These are phyloP conservation scores for Acronicta psi DNA, from an alignment of 2,888 invertebrate species.

Conservation along the genomic window DNA sequence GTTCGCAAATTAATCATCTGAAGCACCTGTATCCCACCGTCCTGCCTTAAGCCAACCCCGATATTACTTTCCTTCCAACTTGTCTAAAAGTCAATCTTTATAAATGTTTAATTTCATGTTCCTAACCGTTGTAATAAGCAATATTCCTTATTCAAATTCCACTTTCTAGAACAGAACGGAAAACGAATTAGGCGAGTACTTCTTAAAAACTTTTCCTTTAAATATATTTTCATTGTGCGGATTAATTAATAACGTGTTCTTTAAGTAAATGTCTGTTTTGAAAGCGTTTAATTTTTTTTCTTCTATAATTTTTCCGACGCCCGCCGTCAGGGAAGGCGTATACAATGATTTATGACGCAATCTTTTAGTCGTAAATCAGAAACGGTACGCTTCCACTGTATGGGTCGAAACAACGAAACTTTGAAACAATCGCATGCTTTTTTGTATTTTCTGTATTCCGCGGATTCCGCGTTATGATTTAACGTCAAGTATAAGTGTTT, in stretches of 20 bases:
- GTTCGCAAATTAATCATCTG: conserved; percentile 7
- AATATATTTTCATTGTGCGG: conserved; percentile 69
- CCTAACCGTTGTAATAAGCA: conserved; percentile 23
- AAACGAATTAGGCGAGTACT: conserved; percentile 22
- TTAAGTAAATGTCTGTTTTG: conserved; percentile 67
- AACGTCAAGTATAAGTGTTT: conserved; percentile 25
- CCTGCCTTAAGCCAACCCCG: background rate
- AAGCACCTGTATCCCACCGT: conserved; percentile 3
- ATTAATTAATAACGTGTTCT: conserved; percentile 73
- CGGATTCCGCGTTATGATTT: conserved; percentile 47
- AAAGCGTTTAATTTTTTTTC: conserved; percentile 68
- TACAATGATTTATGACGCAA: conserved; percentile 81
- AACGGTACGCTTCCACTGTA: conserved; percentile 64
- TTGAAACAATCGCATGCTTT: conserved; percentile 67
- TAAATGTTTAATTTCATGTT: conserved; percentile 7
- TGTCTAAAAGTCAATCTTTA: conserved; percentile 6
- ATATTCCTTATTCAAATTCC: conserved; percentile 29
- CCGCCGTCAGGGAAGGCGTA: conserved; percentile 61
- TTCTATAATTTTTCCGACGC: conserved; percentile 69
- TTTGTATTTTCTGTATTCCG: conserved; percentile 52
- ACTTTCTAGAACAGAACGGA: conserved; percentile 23
- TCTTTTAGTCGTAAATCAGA: conserved; percentile 86
- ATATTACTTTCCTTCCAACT: conserved; percentile 1
- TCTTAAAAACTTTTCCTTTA: conserved; percentile 45
- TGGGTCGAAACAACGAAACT: conserved; percentile 60